phyloP scores from a whole-genome alignment of 2,113 vertebrate species.

The Laticauda laticaudata region DNA sequence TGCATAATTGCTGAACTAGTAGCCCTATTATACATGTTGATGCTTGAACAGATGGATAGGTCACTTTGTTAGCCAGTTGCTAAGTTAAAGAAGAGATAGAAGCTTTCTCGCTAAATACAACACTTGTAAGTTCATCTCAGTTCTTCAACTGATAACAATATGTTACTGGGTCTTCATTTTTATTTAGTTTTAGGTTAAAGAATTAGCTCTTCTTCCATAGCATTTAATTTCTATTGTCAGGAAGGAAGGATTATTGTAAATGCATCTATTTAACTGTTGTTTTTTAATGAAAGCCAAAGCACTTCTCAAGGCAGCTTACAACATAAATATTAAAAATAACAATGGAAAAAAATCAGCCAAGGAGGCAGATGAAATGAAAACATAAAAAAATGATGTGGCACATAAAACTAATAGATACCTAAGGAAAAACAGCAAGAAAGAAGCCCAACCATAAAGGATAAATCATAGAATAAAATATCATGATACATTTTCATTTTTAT shows the following conservation, averaged over 20 bases:
- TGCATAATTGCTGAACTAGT: constrained; percentile 29
- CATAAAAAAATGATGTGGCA: background rate
- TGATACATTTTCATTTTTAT: background rate
- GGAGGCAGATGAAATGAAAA: background rate
- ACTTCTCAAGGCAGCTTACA: background rate
- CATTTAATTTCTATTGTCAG: background rate
- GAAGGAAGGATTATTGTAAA: background rate
- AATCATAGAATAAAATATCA: background rate
- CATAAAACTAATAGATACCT: background rate
- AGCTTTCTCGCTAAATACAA: constrained; percentile 1
- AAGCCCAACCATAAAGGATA: background rate
- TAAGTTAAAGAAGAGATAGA: constrained; percentile 10
- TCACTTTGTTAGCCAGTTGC: constrained; percentile 21
- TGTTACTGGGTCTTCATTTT: constrained; percentile 7
- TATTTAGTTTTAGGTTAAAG: background rate
- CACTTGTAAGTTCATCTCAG: constrained; percentile 12
- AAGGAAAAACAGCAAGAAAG: background rate
- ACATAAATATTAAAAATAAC: background rate
- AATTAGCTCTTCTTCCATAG: background rate
- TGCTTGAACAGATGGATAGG: constrained; percentile 20
- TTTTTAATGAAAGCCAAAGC: background rate
- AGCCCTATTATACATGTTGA: constrained; percentile 28
- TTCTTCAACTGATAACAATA: background rate
- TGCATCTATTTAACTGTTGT: background rate
- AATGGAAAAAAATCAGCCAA: background rate